Evolutionary conservation across 2,888 invertebrate species (phyloP).

Genomic region (Pseudeuparius sepicola): DNA sequence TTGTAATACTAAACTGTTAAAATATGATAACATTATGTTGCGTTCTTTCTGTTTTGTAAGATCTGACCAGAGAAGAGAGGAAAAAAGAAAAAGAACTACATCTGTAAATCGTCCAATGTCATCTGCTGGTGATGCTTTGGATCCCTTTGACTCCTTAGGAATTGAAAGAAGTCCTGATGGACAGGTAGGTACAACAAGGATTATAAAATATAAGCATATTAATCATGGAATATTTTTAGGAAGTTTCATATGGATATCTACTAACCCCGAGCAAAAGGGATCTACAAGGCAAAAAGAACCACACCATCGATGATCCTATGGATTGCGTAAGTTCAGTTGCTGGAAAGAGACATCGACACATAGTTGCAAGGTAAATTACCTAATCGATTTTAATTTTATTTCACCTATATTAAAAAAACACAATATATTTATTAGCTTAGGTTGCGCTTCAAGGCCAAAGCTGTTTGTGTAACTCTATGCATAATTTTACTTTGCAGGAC

Average conservation of each 20-base stretch:
- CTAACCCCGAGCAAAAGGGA: slow-evolving; percentile 51
- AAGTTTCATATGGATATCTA: slow-evolving; percentile 80
- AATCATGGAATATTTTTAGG: slow-evolving; percentile 41
- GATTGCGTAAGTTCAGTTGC: slow-evolving; percentile 24
- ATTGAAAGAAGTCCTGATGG: slow-evolving; percentile 74
- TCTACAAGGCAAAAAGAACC: slow-evolving; percentile 18
- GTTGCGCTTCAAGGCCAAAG: no score
- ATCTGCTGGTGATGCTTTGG: slow-evolving; percentile 69
- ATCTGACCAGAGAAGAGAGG: slow-evolving; percentile 27
- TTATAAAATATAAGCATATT: slow-evolving; percentile 7
- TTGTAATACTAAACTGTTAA: no score
- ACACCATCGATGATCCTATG: slow-evolving; percentile 35
- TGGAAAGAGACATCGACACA: slow-evolving; percentile 39
- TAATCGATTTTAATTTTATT: no score
- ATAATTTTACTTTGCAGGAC: slow-evolving; percentile 57
- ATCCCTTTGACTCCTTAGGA: slow-evolving; percentile 79
- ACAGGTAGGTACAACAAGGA: slow-evolving; percentile 49
- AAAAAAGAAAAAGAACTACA: slow-evolving; percentile 64
- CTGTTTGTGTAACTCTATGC: no score
- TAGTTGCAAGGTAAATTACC: slow-evolving; percentile 54
- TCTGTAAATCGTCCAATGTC: slow-evolving; percentile 77
- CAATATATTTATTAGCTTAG: no score
- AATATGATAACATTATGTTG: no score
- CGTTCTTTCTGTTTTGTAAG: slow-evolving; percentile 19
- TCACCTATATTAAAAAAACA: no score